Percentiles rank a stretch among this genome's conserved stretches.
These are phyloP conservation scores for Pterostichus madidus DNA, from an alignment of 2,888 invertebrate species.

Conservation along the genomic window DNA sequence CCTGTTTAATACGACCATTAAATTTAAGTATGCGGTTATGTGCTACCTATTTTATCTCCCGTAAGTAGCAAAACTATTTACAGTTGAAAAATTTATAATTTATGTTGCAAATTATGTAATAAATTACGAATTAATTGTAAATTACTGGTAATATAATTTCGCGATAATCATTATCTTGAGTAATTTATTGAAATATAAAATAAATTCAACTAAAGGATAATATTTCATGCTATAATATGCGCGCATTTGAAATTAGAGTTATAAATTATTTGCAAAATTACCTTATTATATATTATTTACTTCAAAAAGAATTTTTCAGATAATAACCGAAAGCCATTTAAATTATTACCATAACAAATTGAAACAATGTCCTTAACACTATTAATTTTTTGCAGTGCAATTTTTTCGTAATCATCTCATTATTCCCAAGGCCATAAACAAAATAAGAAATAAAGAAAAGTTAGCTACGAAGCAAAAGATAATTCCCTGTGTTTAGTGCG, in stretches of 20 bases:
- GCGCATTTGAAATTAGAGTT: neutral
- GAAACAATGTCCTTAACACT: neutral
- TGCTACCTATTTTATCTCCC: conserved; percentile 30
- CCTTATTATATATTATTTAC: conserved; percentile 1
- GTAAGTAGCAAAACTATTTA: conserved; percentile 18
- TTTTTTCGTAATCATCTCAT: neutral
- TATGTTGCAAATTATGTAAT: conserved; percentile 43
- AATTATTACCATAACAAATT: neutral
- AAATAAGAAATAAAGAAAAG: conserved; percentile 7
- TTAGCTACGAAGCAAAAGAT: conserved; percentile 17
- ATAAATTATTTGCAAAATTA: conserved; percentile 22
- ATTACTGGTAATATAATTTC: conserved; percentile 33
- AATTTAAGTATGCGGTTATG: conserved; percentile 37
- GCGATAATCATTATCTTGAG: conserved; percentile 23
- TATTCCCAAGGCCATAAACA: conserved; percentile 8
- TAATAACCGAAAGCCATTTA: too few relatives aligned
- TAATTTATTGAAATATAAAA: conserved; percentile 44
- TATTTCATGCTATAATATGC: neutral
- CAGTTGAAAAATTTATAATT: conserved; percentile 30
- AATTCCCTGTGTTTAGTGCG: conserved; percentile 52
- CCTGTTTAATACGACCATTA: conserved; percentile 44
- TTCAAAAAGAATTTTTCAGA: neutral
- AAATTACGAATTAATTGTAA: conserved; percentile 51
- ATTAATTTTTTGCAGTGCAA: neutral
- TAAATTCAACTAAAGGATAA: neutral